Conservation (phyloP, 1,140 invertebrate species). For the Penaeus japonicus region DNA sequence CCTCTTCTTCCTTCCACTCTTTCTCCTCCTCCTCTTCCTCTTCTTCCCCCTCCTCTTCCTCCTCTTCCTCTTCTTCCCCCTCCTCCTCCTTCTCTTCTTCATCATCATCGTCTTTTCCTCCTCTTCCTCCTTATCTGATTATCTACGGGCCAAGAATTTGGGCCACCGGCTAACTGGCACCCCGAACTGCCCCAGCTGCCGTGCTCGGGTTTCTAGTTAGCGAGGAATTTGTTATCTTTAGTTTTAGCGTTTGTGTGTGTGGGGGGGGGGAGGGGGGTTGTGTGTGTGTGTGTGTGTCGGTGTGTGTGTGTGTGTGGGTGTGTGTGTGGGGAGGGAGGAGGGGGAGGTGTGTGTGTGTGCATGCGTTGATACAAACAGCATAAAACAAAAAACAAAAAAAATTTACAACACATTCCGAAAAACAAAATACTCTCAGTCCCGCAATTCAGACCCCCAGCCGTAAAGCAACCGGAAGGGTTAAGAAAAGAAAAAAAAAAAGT, state of each 20-base stretch:
- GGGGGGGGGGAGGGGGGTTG: background rate
- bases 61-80: no score
- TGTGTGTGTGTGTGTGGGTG: background rate
- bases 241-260: background rate
- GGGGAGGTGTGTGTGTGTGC: no score
- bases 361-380: no score
- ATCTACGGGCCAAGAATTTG: background rate
- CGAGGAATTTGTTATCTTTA: background rate
- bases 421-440: no score
- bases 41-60: background rate
- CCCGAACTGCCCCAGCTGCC: background rate
- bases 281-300: background rate
- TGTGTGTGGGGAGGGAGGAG: background rate
- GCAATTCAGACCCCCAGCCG: no score
- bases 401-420: no score
- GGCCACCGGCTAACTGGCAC: background rate
- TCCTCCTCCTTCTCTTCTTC: background rate
- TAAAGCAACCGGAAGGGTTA: no score
- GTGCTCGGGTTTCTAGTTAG: no score
- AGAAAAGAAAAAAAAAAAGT: no score
- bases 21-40: background rate
- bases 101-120: background rate
- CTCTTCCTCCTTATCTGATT: background rate
- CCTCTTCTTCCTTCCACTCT: no score
- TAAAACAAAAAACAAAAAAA: no score